A percentile compares a stretch with the other conserved stretches of the same genome.
These are phyloP conservation scores for Portunus trituberculatus DNA, from an alignment of 1,140 invertebrate genomes.

Conservation along the genomic window DNA sequence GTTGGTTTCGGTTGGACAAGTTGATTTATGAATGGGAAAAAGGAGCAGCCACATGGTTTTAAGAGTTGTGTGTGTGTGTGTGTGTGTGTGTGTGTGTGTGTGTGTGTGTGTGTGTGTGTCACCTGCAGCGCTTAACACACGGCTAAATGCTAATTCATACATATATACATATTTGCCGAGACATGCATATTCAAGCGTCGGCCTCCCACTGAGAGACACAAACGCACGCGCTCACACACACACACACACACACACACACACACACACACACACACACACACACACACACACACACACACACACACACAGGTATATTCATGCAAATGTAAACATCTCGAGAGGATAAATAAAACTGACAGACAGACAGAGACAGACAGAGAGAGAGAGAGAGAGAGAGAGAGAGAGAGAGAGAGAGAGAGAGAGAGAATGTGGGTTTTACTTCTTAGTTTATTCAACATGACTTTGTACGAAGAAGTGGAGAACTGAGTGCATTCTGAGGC, in stretches of 20 bases:
- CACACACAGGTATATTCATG: not conserved
- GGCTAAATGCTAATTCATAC: not conserved
- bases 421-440: not conserved
- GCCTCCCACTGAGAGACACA: too few species aligned
- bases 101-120: too few species aligned
- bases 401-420: not conserved
- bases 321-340: not conserved
- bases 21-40: too few species aligned
- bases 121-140: not conserved
- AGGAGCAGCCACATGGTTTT: too few species aligned
- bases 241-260: conserved; percentile 44
- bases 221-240: conserved; percentile 13
- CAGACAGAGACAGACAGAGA: not conserved
- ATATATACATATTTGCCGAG: not conserved
- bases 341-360: not conserved
- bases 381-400: not conserved
- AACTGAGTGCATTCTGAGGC: too few species aligned
- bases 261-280: conserved; percentile 35
- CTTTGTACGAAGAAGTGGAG: not conserved
- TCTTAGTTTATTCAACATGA: not conserved
- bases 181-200: too few species aligned
- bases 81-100: too few species aligned
- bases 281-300: conserved; percentile 42
- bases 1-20: too few species aligned
- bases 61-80: too few species aligned